Conservation (phyloP, 2,888 invertebrate genomes). For the Drosophila flavopinicola region DNA sequence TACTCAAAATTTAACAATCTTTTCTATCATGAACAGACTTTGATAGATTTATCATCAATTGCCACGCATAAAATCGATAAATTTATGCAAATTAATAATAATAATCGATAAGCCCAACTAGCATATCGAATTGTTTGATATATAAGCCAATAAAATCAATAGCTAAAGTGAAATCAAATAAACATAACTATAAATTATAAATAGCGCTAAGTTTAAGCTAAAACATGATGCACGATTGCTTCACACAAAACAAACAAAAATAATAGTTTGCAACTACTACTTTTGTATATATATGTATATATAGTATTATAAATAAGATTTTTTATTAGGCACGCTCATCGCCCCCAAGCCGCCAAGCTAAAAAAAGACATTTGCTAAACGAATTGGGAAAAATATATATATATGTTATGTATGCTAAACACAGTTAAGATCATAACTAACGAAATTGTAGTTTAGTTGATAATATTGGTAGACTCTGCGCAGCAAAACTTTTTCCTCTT, state of each 20-base stretch:
- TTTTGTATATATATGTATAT: conserved; percentile 2
- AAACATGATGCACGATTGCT: conserved; percentile 33
- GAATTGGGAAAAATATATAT: conserved; percentile 1
- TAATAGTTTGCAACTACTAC: conserved; percentile 39
- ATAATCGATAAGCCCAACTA: conserved; percentile 2
- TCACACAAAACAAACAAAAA: conserved; percentile 37
- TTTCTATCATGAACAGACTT: conserved; percentile 8
- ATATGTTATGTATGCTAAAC: conserved; percentile 8
- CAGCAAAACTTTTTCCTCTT: conserved; percentile 57
- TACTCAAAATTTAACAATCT: background rate
- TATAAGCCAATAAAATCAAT: conserved; percentile 20
- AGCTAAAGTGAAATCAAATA: conserved; percentile 40
- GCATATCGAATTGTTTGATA: conserved; percentile 28
- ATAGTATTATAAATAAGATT: conserved; percentile 37
- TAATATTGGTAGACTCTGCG: conserved; percentile 61
- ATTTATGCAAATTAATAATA: conserved; percentile 6
- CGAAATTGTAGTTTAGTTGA: conserved; percentile 14
- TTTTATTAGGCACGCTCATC: conserved; percentile 73
- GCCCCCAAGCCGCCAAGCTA: conserved; percentile 19
- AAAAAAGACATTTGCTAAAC: conserved; percentile 28
- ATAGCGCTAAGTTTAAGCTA: conserved; percentile 65
- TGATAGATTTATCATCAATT: conserved; percentile 4
- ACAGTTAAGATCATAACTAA: conserved; percentile 44
- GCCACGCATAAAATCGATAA: conserved; percentile 13
- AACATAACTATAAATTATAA: conserved; percentile 58